Evolutionary conservation across 30 jellyfish, hydroid and myxozoan genomes (phyloP), one percentile per base, ranked within the genome.

Genomic region (Chrysaora quinquecirrha): DNA sequence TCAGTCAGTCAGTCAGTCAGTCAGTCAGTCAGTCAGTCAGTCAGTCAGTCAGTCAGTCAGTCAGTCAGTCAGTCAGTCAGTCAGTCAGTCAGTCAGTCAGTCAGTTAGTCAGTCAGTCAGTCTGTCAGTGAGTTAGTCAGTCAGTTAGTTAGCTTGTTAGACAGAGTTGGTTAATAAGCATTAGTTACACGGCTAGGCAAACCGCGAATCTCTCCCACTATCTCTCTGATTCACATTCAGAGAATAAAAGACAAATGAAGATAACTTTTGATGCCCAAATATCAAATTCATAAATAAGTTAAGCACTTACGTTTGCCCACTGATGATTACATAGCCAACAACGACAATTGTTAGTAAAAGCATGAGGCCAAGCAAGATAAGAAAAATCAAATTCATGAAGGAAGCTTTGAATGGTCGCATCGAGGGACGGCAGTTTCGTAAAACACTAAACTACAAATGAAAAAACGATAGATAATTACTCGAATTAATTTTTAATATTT

Each of bases 381-480:
- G 69, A 47, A 93, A 88, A 69, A 87, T 25, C 64, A 93, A 76
- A 27, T 66, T 76, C 98, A 93, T 93, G 50, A 75, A 75, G 12
- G 97, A 61, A 9, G 98, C 98, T 66, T 83, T 86, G 87, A 93
- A 93, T 16, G 98, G 98, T 22, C 98, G 97, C 94, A 82, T 82
- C 30, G 98, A 77, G 0, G 96, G 89, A 29, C 96, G 89, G 56
- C 98, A 93, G 61, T 93, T 93, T 63, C 97, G 81, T 38, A 82
- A 30, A n/a, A 93, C 95, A 58, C 98, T 93, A 78, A 52, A 66
- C 98, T 93, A 75, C 64, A 86, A 65, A 23, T 7, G 35, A 12
- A 64, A 28, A 30, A 30, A 34, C 3, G 12, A 25, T 9, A 30
- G 28, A 30, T 2, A 65, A 65, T 21, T 3, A 65, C n/a, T n/a